phyloP scores from a whole-genome alignment of 2,888 invertebrate species.

The Elgonia sp. region DNA sequence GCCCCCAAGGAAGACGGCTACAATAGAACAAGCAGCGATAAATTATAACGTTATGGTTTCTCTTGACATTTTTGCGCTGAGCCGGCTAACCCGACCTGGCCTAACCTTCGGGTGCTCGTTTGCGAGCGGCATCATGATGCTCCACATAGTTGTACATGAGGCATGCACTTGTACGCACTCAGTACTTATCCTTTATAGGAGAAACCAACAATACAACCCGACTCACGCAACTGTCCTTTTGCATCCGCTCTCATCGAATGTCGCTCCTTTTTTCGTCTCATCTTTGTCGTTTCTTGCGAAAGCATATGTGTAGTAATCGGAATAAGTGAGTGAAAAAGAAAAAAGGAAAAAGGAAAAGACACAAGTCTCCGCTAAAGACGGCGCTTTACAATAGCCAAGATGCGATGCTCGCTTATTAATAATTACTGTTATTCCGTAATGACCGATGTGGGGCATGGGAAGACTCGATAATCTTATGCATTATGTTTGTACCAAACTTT shows the following conservation, averaged over 20 bases:
- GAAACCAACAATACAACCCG: slow-evolving; percentile 82
- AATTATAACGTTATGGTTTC: slow-evolving; percentile 86
- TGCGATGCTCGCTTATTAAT: slow-evolving; percentile 84
- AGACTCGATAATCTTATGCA: slow-evolving; percentile 87
- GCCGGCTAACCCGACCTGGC: slow-evolving; percentile 86
- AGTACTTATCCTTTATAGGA: slow-evolving; percentile 83
- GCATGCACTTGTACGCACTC: slow-evolving; percentile 78
- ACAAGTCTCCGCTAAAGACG: slow-evolving; percentile 71
- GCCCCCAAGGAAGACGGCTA: slow-evolving; percentile 84
- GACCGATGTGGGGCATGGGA: slow-evolving; percentile 86
- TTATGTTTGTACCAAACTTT: slow-evolving; percentile 83
- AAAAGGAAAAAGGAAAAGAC: slow-evolving; percentile 62
- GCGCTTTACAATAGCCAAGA: slow-evolving; percentile 82
- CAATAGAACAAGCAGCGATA: slow-evolving; percentile 85
- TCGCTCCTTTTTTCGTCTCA: slow-evolving; percentile 65
- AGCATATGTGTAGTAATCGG: slow-evolving; percentile 61
- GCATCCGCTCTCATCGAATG: slow-evolving; percentile 87
- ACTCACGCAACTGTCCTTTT: slow-evolving; percentile 86
- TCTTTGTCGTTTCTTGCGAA: slow-evolving; percentile 69
- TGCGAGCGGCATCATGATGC: slow-evolving; percentile 77
- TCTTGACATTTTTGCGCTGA: slow-evolving; percentile 84
- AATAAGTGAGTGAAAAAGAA: slow-evolving; percentile 57
- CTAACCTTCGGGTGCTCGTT: slow-evolving; percentile 85
- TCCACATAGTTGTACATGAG: slow-evolving; percentile 73
- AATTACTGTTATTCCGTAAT: slow-evolving; percentile 87